These are phyloP conservation scores for Geotrypetes seraphini DNA, from an alignment of 2,797 vertebrate species.

Conservation along the genomic window DNA sequence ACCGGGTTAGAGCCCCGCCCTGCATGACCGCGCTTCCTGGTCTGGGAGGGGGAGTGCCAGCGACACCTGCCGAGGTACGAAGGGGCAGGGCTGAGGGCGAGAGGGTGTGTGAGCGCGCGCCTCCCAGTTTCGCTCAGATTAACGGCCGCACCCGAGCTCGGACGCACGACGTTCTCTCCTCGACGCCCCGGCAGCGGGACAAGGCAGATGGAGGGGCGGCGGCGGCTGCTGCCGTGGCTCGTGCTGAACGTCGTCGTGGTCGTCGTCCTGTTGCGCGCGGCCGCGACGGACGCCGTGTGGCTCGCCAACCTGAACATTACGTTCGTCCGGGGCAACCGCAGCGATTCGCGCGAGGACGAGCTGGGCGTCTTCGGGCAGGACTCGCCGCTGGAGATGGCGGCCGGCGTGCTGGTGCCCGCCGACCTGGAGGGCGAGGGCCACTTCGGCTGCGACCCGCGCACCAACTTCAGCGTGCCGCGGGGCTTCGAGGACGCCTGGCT, in stretches of 20 bases:
- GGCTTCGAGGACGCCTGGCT: conserved; percentile 47
- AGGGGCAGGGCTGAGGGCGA: neutral
- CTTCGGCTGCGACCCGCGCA: conserved; percentile 39
- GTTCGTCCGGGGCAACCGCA: conserved; percentile 40
- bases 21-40: no score
- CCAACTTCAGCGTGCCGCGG: conserved; percentile 50
- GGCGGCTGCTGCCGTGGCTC: conserved; percentile 14
- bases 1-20: no score
- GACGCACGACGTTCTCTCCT: no score
- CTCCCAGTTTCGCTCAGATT: neutral
- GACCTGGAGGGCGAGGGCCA: conserved; percentile 36
- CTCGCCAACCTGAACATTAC: conserved; percentile 67
- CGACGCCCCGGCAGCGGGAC: no score
- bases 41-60: neutral
- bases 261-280: conserved; percentile 8
- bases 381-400: conserved; percentile 49
- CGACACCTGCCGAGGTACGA: neutral
- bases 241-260: no score
- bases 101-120: no score
- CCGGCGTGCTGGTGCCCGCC: conserved; percentile 50
- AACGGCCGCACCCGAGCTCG: neutral
- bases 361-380: conserved; percentile 67
- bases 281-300: conserved; percentile 44
- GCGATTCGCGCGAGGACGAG: conserved; percentile 55
- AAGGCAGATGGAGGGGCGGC: neutral